Percentiles rank a stretch among this genome's conserved stretches.
These are phyloP conservation scores for Tapirus indicus DNA, from an alignment of 2,797 vertebrate genomes.

Conservation along the genomic window DNA sequence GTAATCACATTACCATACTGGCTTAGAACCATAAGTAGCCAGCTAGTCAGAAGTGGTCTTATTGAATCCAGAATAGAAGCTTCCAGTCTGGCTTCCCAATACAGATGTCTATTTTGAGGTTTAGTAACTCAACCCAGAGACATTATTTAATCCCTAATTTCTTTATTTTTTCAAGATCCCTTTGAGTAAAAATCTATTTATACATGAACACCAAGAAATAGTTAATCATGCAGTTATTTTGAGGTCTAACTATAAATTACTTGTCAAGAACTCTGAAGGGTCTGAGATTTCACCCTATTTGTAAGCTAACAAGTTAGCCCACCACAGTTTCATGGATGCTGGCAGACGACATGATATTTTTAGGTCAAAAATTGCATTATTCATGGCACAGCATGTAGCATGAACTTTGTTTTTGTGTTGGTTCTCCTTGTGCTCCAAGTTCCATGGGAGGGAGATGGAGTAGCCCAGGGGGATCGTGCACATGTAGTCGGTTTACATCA, in stretches of 20 bases:
- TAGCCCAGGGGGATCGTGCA: background rate
- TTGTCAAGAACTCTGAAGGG: background rate
- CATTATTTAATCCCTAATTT: conserved; percentile 10
- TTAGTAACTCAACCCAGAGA: background rate
- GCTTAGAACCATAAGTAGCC: background rate
- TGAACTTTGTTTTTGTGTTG: background rate
- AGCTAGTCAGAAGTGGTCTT: background rate
- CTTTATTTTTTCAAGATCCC: conserved; percentile 8
- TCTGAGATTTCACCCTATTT: background rate
- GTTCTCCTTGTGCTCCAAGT: background rate
- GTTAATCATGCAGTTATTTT: background rate
- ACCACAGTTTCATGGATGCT: background rate
- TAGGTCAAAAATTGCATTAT: background rate
- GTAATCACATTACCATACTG: background rate
- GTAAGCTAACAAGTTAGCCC: background rate
- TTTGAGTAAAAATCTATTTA: background rate
- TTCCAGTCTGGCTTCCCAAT: background rate
- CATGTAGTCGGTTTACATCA: background rate
- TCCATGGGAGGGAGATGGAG: background rate
- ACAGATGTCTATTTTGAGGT: conserved; percentile 5
- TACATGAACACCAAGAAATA: background rate
- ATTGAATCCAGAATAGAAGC: background rate
- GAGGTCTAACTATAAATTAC: background rate
- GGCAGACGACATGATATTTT: background rate
- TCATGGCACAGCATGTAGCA: background rate